These are phyloP conservation scores for Aporophyla nigra DNA, from an alignment of 2,888 invertebrate species.

Conservation along the genomic window DNA sequence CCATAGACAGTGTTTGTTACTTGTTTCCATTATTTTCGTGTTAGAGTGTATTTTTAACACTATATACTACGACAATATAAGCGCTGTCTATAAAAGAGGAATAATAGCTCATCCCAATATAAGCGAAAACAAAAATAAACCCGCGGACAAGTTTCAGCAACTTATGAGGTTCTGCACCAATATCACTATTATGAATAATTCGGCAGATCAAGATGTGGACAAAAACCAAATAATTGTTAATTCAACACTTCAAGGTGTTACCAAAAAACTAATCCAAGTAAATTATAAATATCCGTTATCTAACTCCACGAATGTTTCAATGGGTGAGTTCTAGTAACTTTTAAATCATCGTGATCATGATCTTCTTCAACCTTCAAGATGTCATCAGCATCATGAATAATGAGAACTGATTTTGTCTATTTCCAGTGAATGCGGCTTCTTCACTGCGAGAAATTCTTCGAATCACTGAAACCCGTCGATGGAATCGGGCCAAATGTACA, in stretches of 20 bases:
- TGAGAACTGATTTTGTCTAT: neutral
- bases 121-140: neutral
- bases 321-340: conserved; percentile 37
- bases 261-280: neutral
- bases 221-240: neutral
- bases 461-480: neutral
- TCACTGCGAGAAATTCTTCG: neutral
- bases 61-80: conserved; percentile 12
- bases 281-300: conserved; percentile 16
- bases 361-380: neutral
- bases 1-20: conserved; percentile 4
- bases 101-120: neutral
- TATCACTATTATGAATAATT: neutral
- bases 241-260: neutral
- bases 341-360: neutral
- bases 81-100: neutral
- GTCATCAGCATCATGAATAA: neutral
- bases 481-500: neutral
- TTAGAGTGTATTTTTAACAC: conserved; percentile 27
- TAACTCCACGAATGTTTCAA: conserved; percentile 15
- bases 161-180: neutral
- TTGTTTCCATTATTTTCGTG: conserved; percentile 15
- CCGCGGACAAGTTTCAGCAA: conserved; percentile 1
- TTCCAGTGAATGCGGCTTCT: conserved; percentile 11
- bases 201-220: neutral